Conservation (phyloP, 2,888 invertebrate genomes). For the Criorhina ranunculi region DNA sequence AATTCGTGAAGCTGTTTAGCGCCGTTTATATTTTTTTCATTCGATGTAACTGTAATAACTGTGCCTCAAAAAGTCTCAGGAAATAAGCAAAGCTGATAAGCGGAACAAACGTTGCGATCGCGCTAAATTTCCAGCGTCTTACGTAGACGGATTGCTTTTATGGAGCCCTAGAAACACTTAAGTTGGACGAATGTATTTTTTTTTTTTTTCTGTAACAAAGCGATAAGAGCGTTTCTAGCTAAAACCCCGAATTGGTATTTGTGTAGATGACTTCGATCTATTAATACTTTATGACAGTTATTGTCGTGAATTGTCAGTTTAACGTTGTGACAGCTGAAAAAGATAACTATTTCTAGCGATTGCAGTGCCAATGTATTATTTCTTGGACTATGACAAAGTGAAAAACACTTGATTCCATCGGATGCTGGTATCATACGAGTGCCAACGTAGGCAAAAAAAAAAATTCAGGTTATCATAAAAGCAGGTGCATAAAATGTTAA, state of each 20-base stretch:
- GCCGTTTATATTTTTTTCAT: constrained; percentile 22
- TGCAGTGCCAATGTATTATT: constrained; percentile 33
- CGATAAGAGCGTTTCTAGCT: neutral
- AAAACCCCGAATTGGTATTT: neutral
- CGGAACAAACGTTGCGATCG: constrained; percentile 24
- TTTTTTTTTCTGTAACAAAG: neutral
- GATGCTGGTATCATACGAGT: constrained; percentile 27
- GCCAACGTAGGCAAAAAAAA: constrained; percentile 9
- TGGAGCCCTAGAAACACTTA: neutral
- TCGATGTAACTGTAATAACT: neutral
- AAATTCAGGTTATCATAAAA: neutral
- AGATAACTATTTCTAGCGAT: constrained; percentile 39
- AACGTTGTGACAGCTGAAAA: neutral
- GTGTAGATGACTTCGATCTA: neutral
- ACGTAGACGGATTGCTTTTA: constrained; percentile 34
- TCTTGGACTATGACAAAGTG: constrained; percentile 15
- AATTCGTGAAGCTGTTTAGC: constrained; percentile 43
- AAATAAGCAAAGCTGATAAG: constrained; percentile 55
- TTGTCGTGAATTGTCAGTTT: neutral
- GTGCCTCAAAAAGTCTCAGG: constrained; percentile 12
- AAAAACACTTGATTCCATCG: constrained; percentile 44
- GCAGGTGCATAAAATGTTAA: neutral
- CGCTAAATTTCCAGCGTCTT: constrained; percentile 43
- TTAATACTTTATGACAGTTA: constrained; percentile 38
- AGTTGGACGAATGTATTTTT: neutral